These are phyloP conservation scores for Actinernus sp. DNA, from an alignment of 92 coral and sea anemone species.

Conservation along the genomic window DNA sequence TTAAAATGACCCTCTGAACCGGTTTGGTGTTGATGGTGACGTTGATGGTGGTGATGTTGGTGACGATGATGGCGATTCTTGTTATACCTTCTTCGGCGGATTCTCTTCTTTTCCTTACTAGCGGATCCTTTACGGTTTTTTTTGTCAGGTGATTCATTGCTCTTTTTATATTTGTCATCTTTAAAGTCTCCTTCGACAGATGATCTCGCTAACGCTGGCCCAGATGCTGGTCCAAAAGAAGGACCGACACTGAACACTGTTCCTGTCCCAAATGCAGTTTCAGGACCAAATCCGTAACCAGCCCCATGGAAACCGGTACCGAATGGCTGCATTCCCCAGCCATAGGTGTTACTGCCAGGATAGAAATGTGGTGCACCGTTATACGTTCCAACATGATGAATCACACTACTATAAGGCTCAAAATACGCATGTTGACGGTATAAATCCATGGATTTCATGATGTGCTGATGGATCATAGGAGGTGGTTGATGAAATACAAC, in stretches of 20 bases:
- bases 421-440: constrained; percentile 81
- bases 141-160: too few species aligned
- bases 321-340: constrained; percentile 60
- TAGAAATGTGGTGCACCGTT: constrained; percentile 91
- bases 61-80: constrained; percentile 19
- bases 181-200: constrained; percentile 50
- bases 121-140: constrained; percentile 14
- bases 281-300: background rate
- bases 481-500: constrained; percentile 98
- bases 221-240: constrained; percentile 22
- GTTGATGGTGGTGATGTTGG: constrained; percentile 31
- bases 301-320: background rate
- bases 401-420: constrained; percentile 68
- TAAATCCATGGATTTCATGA: constrained; percentile 78
- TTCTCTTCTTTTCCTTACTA: background rate
- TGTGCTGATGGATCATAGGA: constrained; percentile 88
- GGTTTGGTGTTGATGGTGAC: constrained; percentile 36
- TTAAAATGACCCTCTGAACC: constrained; percentile 13
- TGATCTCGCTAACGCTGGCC: constrained; percentile 65
- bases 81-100: constrained; percentile 33
- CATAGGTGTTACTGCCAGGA: constrained; percentile 71
- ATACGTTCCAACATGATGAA: constrained; percentile 79
- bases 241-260: too few species aligned
- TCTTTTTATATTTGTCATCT: too few species aligned
- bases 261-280: too few species aligned